phyloP scores from a whole-genome alignment of 2,113 vertebrate species.

The Lutjanus erythropterus region DNA sequence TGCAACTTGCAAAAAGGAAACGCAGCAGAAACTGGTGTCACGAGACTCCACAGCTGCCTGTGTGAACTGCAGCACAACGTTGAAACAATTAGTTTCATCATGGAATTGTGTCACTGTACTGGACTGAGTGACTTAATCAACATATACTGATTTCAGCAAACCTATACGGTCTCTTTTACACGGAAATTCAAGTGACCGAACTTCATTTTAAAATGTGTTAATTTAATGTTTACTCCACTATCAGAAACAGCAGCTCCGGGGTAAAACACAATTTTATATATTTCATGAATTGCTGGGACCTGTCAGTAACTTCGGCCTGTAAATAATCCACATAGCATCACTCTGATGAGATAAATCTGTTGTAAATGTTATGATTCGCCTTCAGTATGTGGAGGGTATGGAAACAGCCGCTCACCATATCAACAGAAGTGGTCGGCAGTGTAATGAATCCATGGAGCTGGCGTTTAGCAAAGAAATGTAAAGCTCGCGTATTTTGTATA shows the following conservation, averaged over 20 bases:
- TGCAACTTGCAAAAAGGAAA: not conserved
- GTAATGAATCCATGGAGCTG: not conserved
- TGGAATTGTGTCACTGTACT: not conserved
- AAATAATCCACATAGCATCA: not conserved
- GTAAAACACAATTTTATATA: accelerated
- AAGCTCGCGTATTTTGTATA: not conserved
- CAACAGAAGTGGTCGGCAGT: not conserved
- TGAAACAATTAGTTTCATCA: not conserved
- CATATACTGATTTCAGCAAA: not conserved
- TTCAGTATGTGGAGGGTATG: too few relatives aligned
- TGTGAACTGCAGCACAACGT: not conserved
- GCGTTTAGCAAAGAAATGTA: not conserved
- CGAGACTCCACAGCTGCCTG: slow-evolving; percentile 12
- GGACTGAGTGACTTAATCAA: not conserved
- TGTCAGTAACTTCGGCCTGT: not conserved
- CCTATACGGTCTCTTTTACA: not conserved
- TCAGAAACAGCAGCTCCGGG: not conserved
- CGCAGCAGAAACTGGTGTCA: slow-evolving; percentile 51
- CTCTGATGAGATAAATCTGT: not conserved
- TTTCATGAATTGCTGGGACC: not conserved
- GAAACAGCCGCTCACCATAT: not conserved
- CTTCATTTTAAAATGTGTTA: not conserved
- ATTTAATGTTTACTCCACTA: not conserved
- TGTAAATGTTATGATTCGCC: not conserved
- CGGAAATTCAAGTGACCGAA: not conserved